Percentiles rank a stretch among this genome's conserved stretches.
phyloP scores from a whole-genome alignment of 2,113 vertebrate species.

The Spermophilus dauricus region DNA sequence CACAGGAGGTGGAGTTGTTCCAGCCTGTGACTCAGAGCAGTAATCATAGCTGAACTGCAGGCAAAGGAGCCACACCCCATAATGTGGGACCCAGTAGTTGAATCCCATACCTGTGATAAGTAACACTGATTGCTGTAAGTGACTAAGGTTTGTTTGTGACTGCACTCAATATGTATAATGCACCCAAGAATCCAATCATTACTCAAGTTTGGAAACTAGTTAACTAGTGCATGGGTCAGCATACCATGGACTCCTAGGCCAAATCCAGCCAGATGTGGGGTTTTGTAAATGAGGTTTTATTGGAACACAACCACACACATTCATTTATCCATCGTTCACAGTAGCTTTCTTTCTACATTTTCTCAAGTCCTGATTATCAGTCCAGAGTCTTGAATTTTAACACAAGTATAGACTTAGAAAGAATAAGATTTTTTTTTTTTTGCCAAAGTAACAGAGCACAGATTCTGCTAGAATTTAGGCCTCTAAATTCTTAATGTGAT shows the following conservation, averaged over 20 bases:
- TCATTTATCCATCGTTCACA: not conserved
- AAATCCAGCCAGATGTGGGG: not conserved
- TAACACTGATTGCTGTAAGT: not conserved
- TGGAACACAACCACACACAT: not conserved
- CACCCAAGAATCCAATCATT: not conserved
- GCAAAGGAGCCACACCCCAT: not conserved
- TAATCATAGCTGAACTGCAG: not conserved
- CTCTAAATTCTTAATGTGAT: not conserved
- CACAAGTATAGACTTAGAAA: not conserved
- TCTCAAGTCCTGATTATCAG: not conserved
- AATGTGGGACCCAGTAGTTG: not conserved
- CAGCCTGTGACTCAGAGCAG: not conserved
- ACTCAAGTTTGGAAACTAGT: not conserved
- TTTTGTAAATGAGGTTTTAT: not conserved
- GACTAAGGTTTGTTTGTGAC: not conserved
- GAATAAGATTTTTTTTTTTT: not conserved
- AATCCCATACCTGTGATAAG: not conserved
- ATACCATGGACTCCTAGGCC: not conserved
- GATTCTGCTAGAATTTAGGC: not conserved
- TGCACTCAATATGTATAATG: not conserved
- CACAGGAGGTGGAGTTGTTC: not conserved
- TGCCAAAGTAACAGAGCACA: constrained; percentile 9
- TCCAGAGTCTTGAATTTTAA: not conserved
- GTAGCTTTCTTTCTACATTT: not conserved
- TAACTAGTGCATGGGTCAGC: not conserved